Evolutionary conservation across 2,797 vertebrate species (phyloP).

Genomic region (Spea hammondii): DNA sequence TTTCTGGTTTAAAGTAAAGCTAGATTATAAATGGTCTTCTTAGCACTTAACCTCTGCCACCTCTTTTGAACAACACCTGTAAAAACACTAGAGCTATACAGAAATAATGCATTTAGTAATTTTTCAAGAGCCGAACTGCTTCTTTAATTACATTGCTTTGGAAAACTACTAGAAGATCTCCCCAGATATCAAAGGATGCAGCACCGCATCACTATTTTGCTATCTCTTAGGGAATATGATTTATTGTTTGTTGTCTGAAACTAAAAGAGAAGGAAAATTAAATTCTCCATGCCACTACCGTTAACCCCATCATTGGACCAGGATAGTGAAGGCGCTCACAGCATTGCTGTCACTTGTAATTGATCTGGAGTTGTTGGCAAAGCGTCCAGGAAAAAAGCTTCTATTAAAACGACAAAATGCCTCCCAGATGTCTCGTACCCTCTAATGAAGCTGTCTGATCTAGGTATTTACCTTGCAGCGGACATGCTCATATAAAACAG

Average conservation of each 20-base stretch:
- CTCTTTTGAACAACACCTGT: constrained; percentile 53
- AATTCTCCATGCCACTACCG: constrained; percentile 75
- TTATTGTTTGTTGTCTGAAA: constrained; percentile 84
- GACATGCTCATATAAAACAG: constrained; percentile 1
- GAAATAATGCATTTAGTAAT: constrained; percentile 54
- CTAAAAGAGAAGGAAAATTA: constrained; percentile 80
- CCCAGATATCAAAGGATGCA: constrained; percentile 83
- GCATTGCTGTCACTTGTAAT: constrained; percentile 79
- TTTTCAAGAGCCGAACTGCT: constrained; percentile 52
- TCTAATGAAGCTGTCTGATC: constrained; percentile 85
- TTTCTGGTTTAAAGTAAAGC: constrained; percentile 55
- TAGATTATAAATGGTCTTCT: constrained; percentile 51
- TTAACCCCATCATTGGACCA: constrained; percentile 66
- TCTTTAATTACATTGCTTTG: constrained; percentile 62
- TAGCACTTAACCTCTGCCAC: constrained; percentile 53
- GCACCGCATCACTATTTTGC: constrained; percentile 82
- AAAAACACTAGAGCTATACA: constrained; percentile 59
- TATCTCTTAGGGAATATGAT: constrained; percentile 88
- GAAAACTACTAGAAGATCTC: constrained; percentile 73
- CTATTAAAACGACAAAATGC: constrained; percentile 84
- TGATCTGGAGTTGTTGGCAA: constrained; percentile 59
- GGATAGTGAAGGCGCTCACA: constrained; percentile 71
- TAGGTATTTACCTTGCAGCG: constrained; percentile 77
- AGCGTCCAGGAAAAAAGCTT: constrained; percentile 77
- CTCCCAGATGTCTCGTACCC: constrained; percentile 74